Conservation (phyloP, 2,113 vertebrate species). For the Scomber scombrus region DNA sequence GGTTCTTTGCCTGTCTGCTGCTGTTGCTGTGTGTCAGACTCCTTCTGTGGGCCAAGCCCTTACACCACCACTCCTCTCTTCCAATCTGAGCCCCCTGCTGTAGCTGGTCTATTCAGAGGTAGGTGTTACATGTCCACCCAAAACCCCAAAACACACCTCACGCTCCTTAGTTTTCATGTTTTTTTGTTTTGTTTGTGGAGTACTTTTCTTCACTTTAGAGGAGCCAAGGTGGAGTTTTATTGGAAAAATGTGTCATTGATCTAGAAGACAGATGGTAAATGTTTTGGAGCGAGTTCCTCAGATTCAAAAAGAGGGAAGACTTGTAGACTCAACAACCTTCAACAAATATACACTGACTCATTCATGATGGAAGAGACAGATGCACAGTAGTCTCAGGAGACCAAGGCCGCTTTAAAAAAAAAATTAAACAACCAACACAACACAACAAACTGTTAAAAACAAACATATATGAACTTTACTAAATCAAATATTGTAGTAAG, state of each 20-base stretch:
- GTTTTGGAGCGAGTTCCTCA: too few species aligned
- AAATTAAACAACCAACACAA: too few species aligned
- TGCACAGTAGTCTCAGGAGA: neutral
- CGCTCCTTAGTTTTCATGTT: neutral
- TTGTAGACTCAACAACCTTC: neutral
- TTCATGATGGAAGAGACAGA: neutral
- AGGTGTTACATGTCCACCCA: constrained; percentile 70
- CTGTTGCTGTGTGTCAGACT: constrained; percentile 85
- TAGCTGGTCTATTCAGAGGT: constrained; percentile 93
- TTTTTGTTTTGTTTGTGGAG: neutral
- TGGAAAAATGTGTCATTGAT: neutral
- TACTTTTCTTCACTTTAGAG: too few species aligned
- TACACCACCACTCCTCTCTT: constrained; percentile 88
- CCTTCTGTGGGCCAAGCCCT: constrained; percentile 89
- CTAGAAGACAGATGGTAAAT: neutral
- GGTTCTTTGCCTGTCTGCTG: constrained; percentile 35
- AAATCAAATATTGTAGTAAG: too few species aligned
- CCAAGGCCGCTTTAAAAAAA: too few species aligned
- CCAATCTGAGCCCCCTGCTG: constrained; percentile 86
- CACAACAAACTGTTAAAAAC: too few species aligned
- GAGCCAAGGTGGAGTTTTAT: too few species aligned
- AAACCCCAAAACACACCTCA: neutral
- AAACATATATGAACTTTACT: too few species aligned
- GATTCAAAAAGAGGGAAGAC: too few species aligned
- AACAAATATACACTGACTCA: neutral